Conservation (phyloP, 1,140 invertebrate species). For the Drosophila azteca region DNA sequence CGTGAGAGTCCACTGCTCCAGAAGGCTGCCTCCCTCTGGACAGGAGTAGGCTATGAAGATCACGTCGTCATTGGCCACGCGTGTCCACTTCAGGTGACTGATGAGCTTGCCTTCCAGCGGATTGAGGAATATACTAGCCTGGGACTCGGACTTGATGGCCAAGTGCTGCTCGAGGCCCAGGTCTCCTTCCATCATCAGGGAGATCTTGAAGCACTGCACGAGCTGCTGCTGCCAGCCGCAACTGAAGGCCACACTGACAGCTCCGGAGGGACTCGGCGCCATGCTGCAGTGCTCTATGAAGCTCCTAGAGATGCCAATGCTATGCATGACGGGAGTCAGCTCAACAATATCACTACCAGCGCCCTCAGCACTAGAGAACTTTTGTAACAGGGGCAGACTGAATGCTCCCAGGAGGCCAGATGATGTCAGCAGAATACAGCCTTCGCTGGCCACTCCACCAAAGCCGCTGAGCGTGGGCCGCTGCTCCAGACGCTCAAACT, state of each 20-base stretch:
- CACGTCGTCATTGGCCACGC: conserved; percentile 92
- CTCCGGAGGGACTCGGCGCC: conserved; percentile 87
- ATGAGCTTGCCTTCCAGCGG: conserved; percentile 84
- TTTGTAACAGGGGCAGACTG: conserved; percentile 84
- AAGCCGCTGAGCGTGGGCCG: conserved; percentile 93
- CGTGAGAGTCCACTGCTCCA: conserved; percentile 94
- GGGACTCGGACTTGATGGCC: conserved; percentile 88
- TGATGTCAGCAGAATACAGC: conserved; percentile 91
- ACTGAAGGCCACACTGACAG: conserved; percentile 89
- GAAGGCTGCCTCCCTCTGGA: conserved; percentile 87
- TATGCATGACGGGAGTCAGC: conserved; percentile 86
- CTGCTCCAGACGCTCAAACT: conserved; percentile 91
- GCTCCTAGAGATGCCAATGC: conserved; percentile 89
- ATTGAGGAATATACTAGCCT: conserved; percentile 91
- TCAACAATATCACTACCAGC: conserved; percentile 65
- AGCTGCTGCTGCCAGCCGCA: conserved; percentile 86
- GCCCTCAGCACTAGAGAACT: not conserved
- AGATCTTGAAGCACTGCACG: conserved; percentile 89
- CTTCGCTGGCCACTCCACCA: conserved; percentile 91
- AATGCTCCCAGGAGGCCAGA: conserved; percentile 92
- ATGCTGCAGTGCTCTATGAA: conserved; percentile 89
- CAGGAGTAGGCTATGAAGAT: conserved; percentile 89
- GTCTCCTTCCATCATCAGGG: conserved; percentile 57
- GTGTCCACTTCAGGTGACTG: conserved; percentile 91
- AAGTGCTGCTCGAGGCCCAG: conserved; percentile 76